Base-by-base conservation (phyloP, 2,113 vertebrate genomes). In the Phalacrocorax aristotelis region DNA sequence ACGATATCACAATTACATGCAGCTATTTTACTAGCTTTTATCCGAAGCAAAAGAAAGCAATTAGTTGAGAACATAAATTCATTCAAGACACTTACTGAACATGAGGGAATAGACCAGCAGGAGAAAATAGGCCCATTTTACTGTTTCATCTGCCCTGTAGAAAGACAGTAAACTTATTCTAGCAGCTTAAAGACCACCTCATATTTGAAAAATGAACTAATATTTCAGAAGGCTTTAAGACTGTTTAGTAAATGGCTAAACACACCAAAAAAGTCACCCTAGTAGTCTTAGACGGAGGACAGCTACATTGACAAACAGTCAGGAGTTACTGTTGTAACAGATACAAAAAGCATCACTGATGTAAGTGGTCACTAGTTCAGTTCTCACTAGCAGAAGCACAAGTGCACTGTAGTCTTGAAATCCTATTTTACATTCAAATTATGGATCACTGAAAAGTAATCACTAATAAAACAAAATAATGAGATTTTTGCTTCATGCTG, bases 31-130 rank as follows among this genome's bases (percentile, higher is more conserved):
- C 95, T 89, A 77, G 86, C 95, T 97, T 70, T 97, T 97, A 96
- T 97, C 84, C 90, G 86, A 95, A 95, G 96, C 96, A 97, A 98
- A 97, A 98, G 96, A 93, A 98, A 98, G 98, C 94, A 97, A 97
- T 94, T 93, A 95, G 90, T 84, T 90, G 90, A 96, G 97, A 97
- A 96, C 92, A 96, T 93, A 93, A 96, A 96, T 95, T 94, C 97
- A 91, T 75, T 49, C 80, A 97, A 96, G 96, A 93, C 80, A 92
- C 92, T 97, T 88, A 83, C 61, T 74, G 55, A 96, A 91, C 93
- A 95, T 89, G 44, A 91, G 88, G 84, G 81, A 93, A 90, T 90
- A 94, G 75, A 88, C 32, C 80, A 94, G 87, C 4, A 0, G 62
- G 32, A 94, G 42, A 93, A 96, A 78, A 91, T 40, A 9, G 65